phyloP scores from a whole-genome alignment of 2,113 vertebrate genomes.

The Tyto alba region DNA sequence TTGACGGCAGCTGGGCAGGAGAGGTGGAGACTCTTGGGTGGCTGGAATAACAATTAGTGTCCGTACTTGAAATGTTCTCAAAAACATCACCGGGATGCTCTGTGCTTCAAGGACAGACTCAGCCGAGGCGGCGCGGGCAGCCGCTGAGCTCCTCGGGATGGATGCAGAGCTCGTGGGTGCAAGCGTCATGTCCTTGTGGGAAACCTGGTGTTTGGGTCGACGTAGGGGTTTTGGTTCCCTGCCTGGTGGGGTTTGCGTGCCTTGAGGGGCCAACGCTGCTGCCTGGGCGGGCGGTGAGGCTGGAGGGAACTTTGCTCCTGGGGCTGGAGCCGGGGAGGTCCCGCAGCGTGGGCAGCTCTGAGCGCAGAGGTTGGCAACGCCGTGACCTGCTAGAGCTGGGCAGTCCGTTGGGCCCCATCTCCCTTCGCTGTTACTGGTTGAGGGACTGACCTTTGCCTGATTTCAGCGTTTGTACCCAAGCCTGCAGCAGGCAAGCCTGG shows the following conservation, averaged over 20 bases:
- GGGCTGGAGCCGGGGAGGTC: not conserved
- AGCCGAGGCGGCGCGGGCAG: accelerated
- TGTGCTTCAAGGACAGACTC: not conserved
- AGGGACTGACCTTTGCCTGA: not conserved
- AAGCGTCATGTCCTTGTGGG: not conserved
- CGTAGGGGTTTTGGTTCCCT: not conserved
- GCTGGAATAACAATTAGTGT: conserved; percentile 14
- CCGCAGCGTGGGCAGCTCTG: not conserved
- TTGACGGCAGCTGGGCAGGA: not conserved
- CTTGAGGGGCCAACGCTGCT: too few relatives aligned
- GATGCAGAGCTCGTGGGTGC: not conserved
- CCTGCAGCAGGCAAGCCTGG: not conserved
- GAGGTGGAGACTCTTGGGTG: not conserved
- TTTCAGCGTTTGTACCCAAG: not conserved
- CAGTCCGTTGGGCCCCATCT: not conserved
- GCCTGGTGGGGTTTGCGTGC: not conserved
- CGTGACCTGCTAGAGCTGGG: not conserved
- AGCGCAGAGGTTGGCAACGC: not conserved
- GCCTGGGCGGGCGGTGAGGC: not conserved
- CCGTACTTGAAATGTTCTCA: not conserved
- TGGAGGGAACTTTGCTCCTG: not conserved
- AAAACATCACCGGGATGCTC: not conserved
- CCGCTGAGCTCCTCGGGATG: not conserved
- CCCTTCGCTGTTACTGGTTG: not conserved
- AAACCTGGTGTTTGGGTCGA: accelerated